Conservation (phyloP, 2,888 invertebrate genomes). For the Trypoxylon attenuatum region DNA sequence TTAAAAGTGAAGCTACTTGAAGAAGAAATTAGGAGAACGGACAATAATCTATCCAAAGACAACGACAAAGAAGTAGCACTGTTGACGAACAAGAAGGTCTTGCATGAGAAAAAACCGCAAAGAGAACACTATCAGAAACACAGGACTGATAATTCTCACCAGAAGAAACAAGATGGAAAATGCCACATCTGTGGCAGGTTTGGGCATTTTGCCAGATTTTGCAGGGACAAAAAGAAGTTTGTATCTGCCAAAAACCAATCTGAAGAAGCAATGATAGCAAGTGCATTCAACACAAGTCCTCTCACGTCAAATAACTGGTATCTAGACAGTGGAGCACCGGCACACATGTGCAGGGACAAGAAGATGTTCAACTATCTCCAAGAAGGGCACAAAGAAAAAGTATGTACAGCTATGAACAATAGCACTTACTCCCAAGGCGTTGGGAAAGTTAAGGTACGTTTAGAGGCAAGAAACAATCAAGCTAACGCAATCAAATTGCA, state of each 20-base stretch:
- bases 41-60: background rate
- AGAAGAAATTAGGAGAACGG: constrained; percentile 6
- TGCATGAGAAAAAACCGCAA: background rate
- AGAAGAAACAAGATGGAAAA: constrained; percentile 1
- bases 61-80: background rate
- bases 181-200: constrained; percentile 8
- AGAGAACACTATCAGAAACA: constrained; percentile 23
- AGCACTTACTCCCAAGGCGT: background rate
- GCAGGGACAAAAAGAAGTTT: background rate
- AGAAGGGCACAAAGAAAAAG: constrained; percentile 20
- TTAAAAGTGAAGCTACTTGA: constrained; percentile 12
- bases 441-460: background rate
- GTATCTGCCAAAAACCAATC: constrained; percentile 27
- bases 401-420: background rate
- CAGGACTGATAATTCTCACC: background rate
- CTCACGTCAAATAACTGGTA: background rate
- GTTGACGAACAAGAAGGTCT: background rate
- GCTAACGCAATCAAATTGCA: background rate
- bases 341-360: background rate
- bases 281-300: background rate
- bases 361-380: background rate
- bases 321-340: constrained; percentile 10
- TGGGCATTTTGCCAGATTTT: constrained; percentile 7
- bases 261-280: constrained; percentile 20
- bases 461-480: background rate